A percentile compares a stretch with the other conserved stretches of the same genome.
These are phyloP conservation scores for Chymomyza caudatula DNA, from an alignment of 2,888 invertebrate species.

Conservation along the genomic window DNA sequence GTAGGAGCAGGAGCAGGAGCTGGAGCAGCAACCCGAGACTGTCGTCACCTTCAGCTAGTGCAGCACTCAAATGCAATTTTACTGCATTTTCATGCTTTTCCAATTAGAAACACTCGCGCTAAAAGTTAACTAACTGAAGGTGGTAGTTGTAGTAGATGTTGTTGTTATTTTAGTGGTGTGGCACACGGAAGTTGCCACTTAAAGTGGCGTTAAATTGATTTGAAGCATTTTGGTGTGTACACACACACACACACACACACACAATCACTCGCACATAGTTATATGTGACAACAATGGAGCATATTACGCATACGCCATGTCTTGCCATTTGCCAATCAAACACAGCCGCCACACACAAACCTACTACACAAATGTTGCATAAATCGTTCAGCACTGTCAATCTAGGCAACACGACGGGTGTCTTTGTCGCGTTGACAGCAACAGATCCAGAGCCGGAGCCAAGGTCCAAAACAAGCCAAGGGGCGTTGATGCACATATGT, in stretches of 20 bases:
- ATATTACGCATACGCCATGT: constrained; percentile 67
- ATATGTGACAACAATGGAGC: constrained; percentile 35
- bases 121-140: too few species aligned
- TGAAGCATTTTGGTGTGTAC: background rate
- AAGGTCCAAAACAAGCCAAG: constrained; percentile 40
- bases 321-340: constrained; percentile 67
- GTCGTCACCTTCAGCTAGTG: background rate
- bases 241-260: background rate
- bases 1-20: background rate
- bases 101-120: constrained; percentile 62
- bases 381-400: background rate
- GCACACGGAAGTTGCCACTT: constrained; percentile 66
- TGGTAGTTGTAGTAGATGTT: too few species aligned
- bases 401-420: constrained; percentile 30
- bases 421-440: constrained; percentile 42
- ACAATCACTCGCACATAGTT: background rate
- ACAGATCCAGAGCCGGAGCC: constrained; percentile 28
- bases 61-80: constrained; percentile 29
- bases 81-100: constrained; percentile 51
- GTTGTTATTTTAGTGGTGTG: background rate
- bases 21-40: background rate
- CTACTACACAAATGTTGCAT: background rate
- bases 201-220: background rate
- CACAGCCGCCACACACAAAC: background rate
- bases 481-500: constrained; percentile 75